Base-by-base conservation (phyloP, 2,113 vertebrate genomes). In the Anser cygnoides region DNA sequence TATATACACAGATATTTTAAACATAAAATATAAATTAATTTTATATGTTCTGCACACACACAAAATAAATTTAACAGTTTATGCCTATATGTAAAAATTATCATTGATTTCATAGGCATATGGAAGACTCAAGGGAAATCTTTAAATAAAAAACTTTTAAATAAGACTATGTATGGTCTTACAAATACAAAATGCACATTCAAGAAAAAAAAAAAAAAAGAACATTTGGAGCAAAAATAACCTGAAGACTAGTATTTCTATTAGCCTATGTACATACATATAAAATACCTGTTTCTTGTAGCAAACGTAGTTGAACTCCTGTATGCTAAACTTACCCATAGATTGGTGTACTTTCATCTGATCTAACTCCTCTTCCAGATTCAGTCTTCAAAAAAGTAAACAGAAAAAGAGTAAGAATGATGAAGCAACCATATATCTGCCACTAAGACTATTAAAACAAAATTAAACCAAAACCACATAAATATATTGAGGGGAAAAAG, bases 311-410 rank as follows among this genome's bases (percentile, higher is more conserved):
- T 93, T 98, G 66, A 99, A 84, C 83, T 99, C 97, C 92, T 98
- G 97, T 65, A 98, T 96, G 35, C 95, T 98, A 87, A 98, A 96
- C 79, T 98, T 98, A 97, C 99, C 98, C 94, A 97, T 72, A 26
- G 98, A 98, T 33, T 58, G 84, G 76, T 97, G 94, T 68, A 98
- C 98, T 94, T 98, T 98, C 76, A 99, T 94, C 78, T 98, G 95
- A 97, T 99, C 97, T 93, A 99, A 87, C 89, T 99, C 97, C 96
- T 99, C 98, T 88, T 99, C 98, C 90, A 99, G 97, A 86, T 97
- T 96, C 17, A 98, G 95, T 82, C 99, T 99, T 97, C 26, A 65
- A 95, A 93, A 95, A 35, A n/a, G 59, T 17, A 97, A 92, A 83
- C 68, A 39, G 18, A 28, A 29, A 89, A 85, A 57, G 59, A 25